Base-by-base conservation (phyloP, 2,113 vertebrate species). In the Thinocorus orbignyianus region DNA sequence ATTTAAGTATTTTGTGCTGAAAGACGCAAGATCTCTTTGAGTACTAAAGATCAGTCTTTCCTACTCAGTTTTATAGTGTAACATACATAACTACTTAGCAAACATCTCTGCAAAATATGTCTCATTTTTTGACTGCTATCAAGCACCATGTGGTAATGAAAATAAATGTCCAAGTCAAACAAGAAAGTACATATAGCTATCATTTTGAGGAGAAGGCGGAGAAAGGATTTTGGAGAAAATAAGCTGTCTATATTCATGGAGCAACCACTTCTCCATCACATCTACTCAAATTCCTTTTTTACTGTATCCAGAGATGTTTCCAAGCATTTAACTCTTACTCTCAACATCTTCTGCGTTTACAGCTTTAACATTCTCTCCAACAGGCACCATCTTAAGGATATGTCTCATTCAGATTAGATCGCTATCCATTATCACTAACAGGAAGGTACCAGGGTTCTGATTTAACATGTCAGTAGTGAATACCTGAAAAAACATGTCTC, bases 191-290 rank as follows among this genome's bases (percentile, higher is more conserved):
- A 42, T 48, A 74, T 5, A 79, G 41, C 17, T 76, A 37, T 58
- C 44, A 82, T 85, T 92, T 85, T 82, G 28, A 82, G 51, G 77
- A 95, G 73, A 92, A 80, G 62, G 44, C 62, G 25, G 11, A 85
- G 66, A 91, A 88, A 71, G 31, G 6, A 62, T 77, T 82, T 77
- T 77, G 17, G 37, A 80, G 58, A 86, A 95, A 93, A 91, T 73
- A 93, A 88, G 42, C 46, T 90, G 81, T 82, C 87, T 94, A 39
- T 93, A 92, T 96, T 95, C 62, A 96, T 92, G 81, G 87, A 87
- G 58, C 81, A 82, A 54, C 3, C 17, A 73, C 78, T 93, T 94
- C 85, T 90, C 58, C 49, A 77, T 58, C 54, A 72, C 20, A 82
- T 71, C 35, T 81, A 69, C 49, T 74, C 66, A 79, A 52, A 90